Conservation (phyloP, 2,113 vertebrate genomes). For the Corythornis madagascariensis region DNA sequence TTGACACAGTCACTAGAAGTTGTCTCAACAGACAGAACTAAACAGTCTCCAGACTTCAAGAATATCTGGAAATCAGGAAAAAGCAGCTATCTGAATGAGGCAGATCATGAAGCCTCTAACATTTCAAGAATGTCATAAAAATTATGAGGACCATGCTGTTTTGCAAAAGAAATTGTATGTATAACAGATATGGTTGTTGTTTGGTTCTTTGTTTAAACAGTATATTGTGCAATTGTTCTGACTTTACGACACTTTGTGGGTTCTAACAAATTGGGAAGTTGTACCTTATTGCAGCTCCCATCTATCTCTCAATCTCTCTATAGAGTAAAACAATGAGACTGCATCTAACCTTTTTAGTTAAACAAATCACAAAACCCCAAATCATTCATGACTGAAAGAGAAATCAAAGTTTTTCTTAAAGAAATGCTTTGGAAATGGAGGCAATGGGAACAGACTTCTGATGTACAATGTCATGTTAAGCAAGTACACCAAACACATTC, state of each 20-base stretch:
- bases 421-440: not conserved
- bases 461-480: not conserved
- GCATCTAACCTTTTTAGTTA: not conserved
- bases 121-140: not conserved
- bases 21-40: not conserved
- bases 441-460: not conserved
- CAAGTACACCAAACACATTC: not conserved
- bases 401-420: not conserved
- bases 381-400: not conserved
- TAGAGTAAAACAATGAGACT: not conserved
- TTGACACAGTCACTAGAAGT: not conserved
- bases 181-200: rapidly evolving
- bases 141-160: not conserved
- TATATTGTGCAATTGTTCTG: not conserved
- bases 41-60: not conserved
- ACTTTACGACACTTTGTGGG: not conserved
- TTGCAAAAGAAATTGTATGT: not conserved
- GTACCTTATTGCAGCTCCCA: not conserved
- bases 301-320: not conserved
- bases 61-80: not conserved
- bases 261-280: not conserved
- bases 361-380: rapidly evolving
- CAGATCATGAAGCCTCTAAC: not conserved
- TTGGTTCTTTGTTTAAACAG: not conserved
- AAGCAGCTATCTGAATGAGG: not conserved